A percentile compares a stretch with the other conserved stretches of the same genome.
Conservation (phyloP, 2,797 vertebrate genomes). For the Myiothlypis chrysogaster region DNA sequence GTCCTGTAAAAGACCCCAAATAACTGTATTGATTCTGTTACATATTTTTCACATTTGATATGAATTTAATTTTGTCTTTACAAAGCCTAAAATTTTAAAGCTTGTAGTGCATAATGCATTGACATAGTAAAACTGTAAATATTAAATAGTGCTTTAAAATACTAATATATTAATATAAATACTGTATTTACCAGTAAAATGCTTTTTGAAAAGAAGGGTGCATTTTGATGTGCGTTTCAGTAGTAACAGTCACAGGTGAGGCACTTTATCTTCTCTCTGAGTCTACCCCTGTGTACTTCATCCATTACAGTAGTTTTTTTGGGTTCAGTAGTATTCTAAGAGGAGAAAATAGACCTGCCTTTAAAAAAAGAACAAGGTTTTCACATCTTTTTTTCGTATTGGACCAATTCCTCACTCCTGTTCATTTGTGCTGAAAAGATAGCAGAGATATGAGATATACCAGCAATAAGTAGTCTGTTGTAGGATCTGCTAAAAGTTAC, state of each 20-base stretch:
- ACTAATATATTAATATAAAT: background rate
- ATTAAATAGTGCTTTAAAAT: background rate
- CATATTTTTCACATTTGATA: background rate
- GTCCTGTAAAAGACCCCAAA: background rate
- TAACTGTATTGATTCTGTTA: background rate
- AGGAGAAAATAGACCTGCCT: background rate
- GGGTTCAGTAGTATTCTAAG: background rate
- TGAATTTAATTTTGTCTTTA: background rate
- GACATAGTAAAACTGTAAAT: background rate
- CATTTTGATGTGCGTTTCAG: fast-evolving
- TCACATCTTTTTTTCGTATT: background rate
- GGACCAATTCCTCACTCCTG: background rate
- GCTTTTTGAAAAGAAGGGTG: background rate
- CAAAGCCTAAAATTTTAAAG: background rate
- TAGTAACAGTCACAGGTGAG: background rate
- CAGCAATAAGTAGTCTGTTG: background rate
- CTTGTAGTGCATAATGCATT: background rate
- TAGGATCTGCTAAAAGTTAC: background rate
- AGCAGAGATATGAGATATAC: fast-evolving
- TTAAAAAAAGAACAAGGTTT: background rate
- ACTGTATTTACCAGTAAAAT: background rate
- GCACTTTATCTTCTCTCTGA: background rate
- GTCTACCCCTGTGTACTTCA: fast-evolving
- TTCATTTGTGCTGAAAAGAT: background rate
- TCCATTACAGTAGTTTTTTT: fast-evolving